Evolutionary conservation across 2,888 invertebrate species (phyloP).

Genomic region (Andrena hattorfiana): DNA sequence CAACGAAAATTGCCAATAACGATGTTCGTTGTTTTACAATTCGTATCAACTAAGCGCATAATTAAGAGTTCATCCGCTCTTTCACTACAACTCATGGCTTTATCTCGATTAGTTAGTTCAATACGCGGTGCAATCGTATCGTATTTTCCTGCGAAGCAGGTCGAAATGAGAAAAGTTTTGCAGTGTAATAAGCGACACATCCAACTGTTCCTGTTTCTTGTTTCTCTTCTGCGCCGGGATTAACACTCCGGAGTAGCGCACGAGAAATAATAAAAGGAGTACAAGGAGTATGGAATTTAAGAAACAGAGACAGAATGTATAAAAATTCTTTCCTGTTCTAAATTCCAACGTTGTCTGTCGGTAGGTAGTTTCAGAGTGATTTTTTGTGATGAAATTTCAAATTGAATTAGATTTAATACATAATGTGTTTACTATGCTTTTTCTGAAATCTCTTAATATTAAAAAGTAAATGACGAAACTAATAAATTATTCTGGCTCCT

Average conservation of each 20-base stretch:
- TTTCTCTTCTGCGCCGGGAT: constrained; percentile 32
- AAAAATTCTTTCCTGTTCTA: constrained; percentile 7
- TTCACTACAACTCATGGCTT: background rate
- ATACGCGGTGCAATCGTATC: constrained; percentile 59
- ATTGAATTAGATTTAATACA: background rate
- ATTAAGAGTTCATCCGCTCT: constrained; percentile 11
- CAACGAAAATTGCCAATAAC: background rate
- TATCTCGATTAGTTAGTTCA: constrained; percentile 35
- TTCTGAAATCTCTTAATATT: background rate
- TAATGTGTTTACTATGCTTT: background rate
- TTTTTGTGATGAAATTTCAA: constrained; percentile 19
- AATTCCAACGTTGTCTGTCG: constrained; percentile 27
- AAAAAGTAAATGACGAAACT: background rate
- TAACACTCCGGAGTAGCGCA: constrained; percentile 52
- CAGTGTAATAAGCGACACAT: constrained; percentile 77
- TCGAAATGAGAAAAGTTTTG: constrained; percentile 82
- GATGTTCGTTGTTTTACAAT: constrained; percentile 6
- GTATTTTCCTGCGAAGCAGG: constrained; percentile 58
- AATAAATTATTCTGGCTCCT: background rate
- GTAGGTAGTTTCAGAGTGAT: background rate
- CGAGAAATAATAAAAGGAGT: constrained; percentile 59
- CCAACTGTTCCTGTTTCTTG: constrained; percentile 33
- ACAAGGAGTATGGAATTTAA: constrained; percentile 30
- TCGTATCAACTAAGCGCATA: background rate
- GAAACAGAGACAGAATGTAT: background rate